These are phyloP conservation scores for Donacobius atricapilla DNA, from an alignment of 2,113 vertebrate genomes.

Conservation along the genomic window DNA sequence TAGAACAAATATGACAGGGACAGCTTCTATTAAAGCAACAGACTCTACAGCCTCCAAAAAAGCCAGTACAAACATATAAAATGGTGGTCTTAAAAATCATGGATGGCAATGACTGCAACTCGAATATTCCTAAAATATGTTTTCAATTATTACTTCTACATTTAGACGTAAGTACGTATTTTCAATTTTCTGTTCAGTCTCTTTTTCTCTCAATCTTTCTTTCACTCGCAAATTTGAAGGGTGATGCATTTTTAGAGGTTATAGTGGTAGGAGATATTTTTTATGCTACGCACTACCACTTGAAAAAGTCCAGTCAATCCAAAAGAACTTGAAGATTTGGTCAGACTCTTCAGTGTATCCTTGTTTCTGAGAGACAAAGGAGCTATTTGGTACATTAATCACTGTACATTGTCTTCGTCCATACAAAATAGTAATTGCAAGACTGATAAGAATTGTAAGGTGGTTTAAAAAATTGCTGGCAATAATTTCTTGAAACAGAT, in stretches of 20 bases:
- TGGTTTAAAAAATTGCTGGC: not conserved
- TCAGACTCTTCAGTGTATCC: not conserved
- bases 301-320: not conserved
- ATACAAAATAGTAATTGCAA: not conserved
- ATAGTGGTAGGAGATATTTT: not conserved
- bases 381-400: not conserved
- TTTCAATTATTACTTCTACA: not conserved
- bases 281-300: not conserved
- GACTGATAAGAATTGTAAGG: not conserved
- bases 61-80: not conserved
- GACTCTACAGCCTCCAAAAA: rapidly evolving
- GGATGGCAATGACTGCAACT: not conserved
- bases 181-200: not conserved
- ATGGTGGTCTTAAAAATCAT: not conserved
- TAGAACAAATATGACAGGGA: not conserved
- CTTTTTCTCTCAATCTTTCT: not conserved
- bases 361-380: not conserved
- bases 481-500: not conserved
- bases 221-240: not conserved
- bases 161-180: not conserved
- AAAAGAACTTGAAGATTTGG: not conserved
- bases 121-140: not conserved
- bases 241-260: not conserved
- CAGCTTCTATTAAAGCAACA: not conserved
- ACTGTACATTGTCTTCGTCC: not conserved